Conservation (phyloP, 2,888 invertebrate species). For the Schizaphis graminum region DNA sequence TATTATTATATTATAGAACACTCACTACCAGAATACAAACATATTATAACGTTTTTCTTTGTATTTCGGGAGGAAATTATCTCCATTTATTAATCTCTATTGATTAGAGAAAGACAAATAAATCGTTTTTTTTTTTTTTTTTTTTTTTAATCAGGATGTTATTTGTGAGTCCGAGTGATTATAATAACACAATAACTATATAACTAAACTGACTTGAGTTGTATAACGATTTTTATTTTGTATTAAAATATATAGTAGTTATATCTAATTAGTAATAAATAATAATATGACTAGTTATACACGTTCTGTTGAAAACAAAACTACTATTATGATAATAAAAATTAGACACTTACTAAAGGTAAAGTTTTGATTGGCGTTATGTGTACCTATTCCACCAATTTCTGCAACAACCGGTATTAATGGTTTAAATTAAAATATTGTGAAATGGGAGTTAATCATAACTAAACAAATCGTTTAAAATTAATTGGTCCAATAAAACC, state of each 20-base stretch:
- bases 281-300: no score
- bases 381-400: slow-evolving; percentile 65
- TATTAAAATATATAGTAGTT: no score
- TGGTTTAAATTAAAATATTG: slow-evolving; percentile 29
- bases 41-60: not conserved
- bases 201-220: not conserved
- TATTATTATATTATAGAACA: not conserved
- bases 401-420: slow-evolving; percentile 58
- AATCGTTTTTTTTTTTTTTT: not conserved
- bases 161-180: not conserved
- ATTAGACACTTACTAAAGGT: not conserved
- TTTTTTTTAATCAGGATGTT: not conserved
- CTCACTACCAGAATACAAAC: not conserved
- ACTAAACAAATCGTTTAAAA: slow-evolving; percentile 50
- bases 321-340: not conserved
- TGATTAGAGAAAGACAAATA: not conserved
- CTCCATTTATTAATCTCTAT: not conserved
- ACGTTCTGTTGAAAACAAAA: not conserved
- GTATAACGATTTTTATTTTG: not conserved
- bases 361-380: slow-evolving; percentile 58
- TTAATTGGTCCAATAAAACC: slow-evolving; percentile 42
- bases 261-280: no score
- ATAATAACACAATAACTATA: not conserved
- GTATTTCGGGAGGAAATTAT: not conserved
- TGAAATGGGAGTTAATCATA: slow-evolving; percentile 55